A percentile compares a stretch with the other conserved stretches of the same genome.
Conservation (phyloP, 2,113 vertebrate genomes). For the Etia nguti region DNA sequence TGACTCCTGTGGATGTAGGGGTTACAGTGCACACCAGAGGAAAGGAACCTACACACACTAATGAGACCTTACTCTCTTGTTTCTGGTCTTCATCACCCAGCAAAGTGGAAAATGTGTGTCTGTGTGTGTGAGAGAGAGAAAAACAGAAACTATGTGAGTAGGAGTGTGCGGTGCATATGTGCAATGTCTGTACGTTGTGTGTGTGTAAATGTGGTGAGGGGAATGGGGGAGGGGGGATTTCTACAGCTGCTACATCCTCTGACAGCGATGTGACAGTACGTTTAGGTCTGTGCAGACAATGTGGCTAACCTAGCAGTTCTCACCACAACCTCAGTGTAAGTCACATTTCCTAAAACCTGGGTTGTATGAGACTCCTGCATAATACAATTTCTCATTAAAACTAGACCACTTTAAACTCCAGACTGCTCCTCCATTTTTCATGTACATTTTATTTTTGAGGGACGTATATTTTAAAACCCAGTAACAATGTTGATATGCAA, state of each 20-base stretch:
- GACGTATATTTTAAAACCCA: neutral
- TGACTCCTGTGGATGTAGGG: slow-evolving; percentile 50
- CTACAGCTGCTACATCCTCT: slow-evolving; percentile 60
- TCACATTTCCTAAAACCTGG: slow-evolving; percentile 43
- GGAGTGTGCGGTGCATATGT: slow-evolving; percentile 11
- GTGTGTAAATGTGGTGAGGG: neutral
- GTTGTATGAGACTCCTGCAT: neutral
- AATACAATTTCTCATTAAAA: slow-evolving; percentile 8
- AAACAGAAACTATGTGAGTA: slow-evolving; percentile 9
- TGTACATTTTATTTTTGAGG: neutral
- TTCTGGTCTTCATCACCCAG: slow-evolving; percentile 37
- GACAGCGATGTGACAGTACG: slow-evolving; percentile 49
- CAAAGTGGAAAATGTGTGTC: slow-evolving; percentile 31
- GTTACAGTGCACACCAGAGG: slow-evolving; percentile 47
- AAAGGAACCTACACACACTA: slow-evolving; percentile 60
- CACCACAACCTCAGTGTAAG: slow-evolving; percentile 59
- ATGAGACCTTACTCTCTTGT: slow-evolving; percentile 62
- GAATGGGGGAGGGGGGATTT: neutral
- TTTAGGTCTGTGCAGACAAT: slow-evolving; percentile 57
- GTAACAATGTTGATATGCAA: neutral
- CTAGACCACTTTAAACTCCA: neutral
- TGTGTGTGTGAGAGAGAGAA: neutral
- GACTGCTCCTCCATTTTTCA: neutral
- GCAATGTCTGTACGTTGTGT: neutral
- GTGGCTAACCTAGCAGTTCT: slow-evolving; percentile 53